Base-by-base conservation (phyloP, 2,113 vertebrate species). In the Pristiophorus japonicus region DNA sequence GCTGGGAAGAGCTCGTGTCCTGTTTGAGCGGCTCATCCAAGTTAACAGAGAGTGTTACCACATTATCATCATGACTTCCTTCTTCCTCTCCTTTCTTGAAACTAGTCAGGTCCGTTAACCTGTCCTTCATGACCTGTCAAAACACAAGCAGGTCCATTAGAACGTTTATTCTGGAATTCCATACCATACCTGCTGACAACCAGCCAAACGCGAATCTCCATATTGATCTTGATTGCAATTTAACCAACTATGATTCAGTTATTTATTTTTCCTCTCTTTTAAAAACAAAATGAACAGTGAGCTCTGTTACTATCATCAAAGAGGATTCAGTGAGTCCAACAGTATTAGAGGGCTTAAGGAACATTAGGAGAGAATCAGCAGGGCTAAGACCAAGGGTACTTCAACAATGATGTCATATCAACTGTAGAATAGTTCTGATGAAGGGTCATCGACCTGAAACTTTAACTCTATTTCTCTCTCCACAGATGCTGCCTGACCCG, bases 71-170 rank as follows among this genome's bases (percentile, higher is more conserved):
- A 1, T 98, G 99, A 97, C 98, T 99, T 96, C 98, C 98, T 90
- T 99, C 99, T 91, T 99, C 99, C 16, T 99, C 99, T 67, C 99
- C 99, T 96, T 98, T 98, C 95, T 98, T 99, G 22, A 99, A 97
- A 65, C 66, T 94, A 70, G 66, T 73, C 93, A 99, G 97, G 96
- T 99, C 98, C 97, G 99, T 96, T 70, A 99, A 96, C 96, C 98
- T 98, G 96, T 99, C 99, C 97, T 99, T 99, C 96, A 99, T 98
- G 96, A 99, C 98, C 99, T 99, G 98, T 88, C 96, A 96, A 94
- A 51, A 94, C 42, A 94, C 93, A 94, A 94, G 12, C 7, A 47
- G 12, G 7, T 12, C 55, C 30, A 62, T 62, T 51, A 55, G 47
- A 0, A 87, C 22, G 51, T 30, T 92, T 92, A 38, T 90, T 59